Evolutionary conservation across 2,113 vertebrate genomes (phyloP).

Genomic region (Burhinus oedicnemus): DNA sequence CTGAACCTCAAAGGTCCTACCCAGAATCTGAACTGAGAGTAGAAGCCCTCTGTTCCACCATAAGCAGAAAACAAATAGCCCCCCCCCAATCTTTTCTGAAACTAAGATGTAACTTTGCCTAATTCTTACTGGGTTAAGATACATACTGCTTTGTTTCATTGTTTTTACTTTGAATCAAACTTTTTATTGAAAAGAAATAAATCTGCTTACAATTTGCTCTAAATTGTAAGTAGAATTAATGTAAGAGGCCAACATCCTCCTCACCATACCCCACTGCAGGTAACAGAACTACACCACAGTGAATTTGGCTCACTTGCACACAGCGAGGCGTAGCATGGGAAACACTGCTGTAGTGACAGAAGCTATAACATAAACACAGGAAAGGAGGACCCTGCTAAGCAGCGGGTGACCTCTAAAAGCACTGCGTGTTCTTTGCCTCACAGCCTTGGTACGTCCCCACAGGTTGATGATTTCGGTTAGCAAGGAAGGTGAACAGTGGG

Average conservation of each 20-base stretch:
- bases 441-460: background rate
- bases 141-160: background rate
- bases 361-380: slow-evolving; percentile 31
- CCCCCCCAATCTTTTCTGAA: background rate
- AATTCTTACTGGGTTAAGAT: background rate
- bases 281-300: background rate
- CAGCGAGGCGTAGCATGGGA: background rate
- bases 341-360: background rate
- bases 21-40: background rate
- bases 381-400: slow-evolving; percentile 38
- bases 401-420: background rate
- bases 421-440: background rate
- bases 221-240: background rate
- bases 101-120: background rate
- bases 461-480: background rate
- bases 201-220: background rate
- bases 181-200: background rate
- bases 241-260: background rate
- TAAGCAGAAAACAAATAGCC: background rate
- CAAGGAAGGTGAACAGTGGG: background rate
- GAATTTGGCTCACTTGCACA: background rate
- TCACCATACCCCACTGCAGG: background rate
- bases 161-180: background rate
- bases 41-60: background rate
- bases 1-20: background rate